phyloP scores from a whole-genome alignment of 2,888 invertebrate genomes.

The Drosophila basisetae region DNA sequence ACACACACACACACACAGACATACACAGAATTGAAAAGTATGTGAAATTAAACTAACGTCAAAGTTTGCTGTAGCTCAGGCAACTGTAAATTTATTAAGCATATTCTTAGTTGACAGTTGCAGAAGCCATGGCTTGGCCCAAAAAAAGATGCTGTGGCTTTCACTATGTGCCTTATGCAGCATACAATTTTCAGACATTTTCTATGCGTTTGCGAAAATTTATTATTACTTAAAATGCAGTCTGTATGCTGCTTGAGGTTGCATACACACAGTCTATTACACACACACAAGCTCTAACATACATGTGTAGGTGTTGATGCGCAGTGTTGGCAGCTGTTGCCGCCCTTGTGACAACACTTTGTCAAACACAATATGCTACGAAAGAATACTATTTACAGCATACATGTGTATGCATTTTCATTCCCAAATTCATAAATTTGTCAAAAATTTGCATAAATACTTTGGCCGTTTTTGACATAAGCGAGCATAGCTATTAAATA shows the following conservation, averaged over 20 bases:
- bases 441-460: conserved; percentile 68
- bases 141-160: conserved; percentile 42
- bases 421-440: conserved; percentile 72
- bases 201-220: conserved; percentile 44
- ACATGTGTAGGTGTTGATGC: conserved; percentile 66
- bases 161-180: conserved; percentile 20
- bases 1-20: not conserved
- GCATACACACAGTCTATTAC: conserved; percentile 21
- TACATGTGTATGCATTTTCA: conserved; percentile 8
- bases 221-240: conserved; percentile 59
- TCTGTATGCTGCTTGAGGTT: conserved; percentile 40
- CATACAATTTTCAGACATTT: conserved; percentile 30
- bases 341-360: conserved; percentile 73
- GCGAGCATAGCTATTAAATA: conserved; percentile 11
- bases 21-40: not conserved
- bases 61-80: conserved; percentile 8
- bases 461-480: conserved; percentile 27
- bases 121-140: conserved; percentile 15
- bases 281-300: conserved; percentile 19
- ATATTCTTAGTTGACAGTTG: conserved; percentile 35
- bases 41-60: conserved; percentile 9
- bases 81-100: conserved; percentile 46
- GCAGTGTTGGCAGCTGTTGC: conserved; percentile 77
- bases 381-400: conserved; percentile 8
- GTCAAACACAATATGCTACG: conserved; percentile 42